Percentiles rank a stretch among this genome's conserved stretches.
Conservation (phyloP, 2,888 invertebrate genomes). For the Vannuccia rotundouncinata region DNA sequence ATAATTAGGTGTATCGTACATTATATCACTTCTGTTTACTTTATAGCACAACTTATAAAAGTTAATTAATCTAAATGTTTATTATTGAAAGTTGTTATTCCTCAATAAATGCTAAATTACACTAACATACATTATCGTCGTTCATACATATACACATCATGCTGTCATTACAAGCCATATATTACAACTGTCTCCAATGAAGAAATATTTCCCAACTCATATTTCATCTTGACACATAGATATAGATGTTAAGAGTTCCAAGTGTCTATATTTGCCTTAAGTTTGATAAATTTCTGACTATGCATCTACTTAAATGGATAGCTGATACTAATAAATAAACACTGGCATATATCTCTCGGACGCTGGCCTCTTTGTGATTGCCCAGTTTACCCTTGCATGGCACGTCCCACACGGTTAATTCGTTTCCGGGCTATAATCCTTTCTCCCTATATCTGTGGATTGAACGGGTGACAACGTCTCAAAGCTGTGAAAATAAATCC, state of each 20-base stretch:
- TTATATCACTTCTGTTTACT: too few relatives aligned
- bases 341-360: background rate
- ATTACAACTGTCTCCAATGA: too few relatives aligned
- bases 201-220: background rate
- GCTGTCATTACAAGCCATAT: too few relatives aligned
- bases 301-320: conserved; percentile 19
- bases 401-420: background rate
- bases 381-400: background rate
- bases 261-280: background rate
- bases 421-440: background rate
- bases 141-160: too few relatives aligned
- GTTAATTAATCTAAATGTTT: too few relatives aligned
- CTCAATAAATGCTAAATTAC: too few relatives aligned
- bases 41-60: too few relatives aligned
- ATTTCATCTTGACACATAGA: background rate
- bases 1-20: too few relatives aligned
- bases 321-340: conserved; percentile 15
- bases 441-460: background rate
- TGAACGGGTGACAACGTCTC: background rate
- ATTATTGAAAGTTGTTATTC: too few relatives aligned
- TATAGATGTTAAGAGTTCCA: background rate
- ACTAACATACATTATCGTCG: too few relatives aligned
- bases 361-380: background rate
- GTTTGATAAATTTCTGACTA: conserved; percentile 2
- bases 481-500: conserved; percentile 26